These are phyloP conservation scores for Drosophila subquinaria DNA, from an alignment of 2,888 invertebrate genomes.

Conservation along the genomic window DNA sequence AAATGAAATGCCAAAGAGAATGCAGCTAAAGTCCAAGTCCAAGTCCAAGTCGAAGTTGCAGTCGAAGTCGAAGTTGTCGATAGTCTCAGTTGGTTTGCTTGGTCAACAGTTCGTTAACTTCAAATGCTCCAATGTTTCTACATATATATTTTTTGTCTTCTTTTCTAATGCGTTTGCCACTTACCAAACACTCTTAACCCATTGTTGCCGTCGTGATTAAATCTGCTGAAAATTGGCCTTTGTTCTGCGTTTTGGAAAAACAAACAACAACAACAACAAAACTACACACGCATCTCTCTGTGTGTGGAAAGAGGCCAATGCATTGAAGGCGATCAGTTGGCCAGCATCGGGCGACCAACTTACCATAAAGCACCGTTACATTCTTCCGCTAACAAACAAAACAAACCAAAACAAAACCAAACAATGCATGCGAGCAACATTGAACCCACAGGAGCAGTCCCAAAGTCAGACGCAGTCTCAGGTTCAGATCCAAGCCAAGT, in stretches of 20 bases:
- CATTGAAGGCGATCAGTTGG: constrained; percentile 38
- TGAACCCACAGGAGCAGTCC: constrained; percentile 35
- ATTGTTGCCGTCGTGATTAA: constrained; percentile 79
- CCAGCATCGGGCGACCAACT: constrained; percentile 65
- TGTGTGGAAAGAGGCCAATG: constrained; percentile 20
- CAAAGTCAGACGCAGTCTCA: background rate
- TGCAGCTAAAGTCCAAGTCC: constrained; percentile 19
- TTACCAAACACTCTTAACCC: constrained; percentile 68
- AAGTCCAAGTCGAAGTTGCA: background rate
- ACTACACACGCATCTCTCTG: constrained; percentile 47
- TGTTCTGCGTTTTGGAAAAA: constrained; percentile 67
- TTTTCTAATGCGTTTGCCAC: constrained; percentile 75
- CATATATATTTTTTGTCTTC: constrained; percentile 10
- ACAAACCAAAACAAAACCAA: constrained; percentile 62
- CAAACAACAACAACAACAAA: constrained; percentile 10
- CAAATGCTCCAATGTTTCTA: constrained; percentile 15
- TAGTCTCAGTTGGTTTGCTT: constrained; percentile 24
- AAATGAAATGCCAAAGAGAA: constrained; percentile 76
- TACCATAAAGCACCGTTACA: constrained; percentile 81
- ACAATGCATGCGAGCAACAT: constrained; percentile 54
- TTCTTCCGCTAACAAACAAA: constrained; percentile 76
- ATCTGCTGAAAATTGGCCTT: constrained; percentile 80
- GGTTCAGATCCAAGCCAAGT: background rate
- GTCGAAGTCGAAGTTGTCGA: constrained; percentile 20
- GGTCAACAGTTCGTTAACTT: constrained; percentile 25